Conservation (phyloP, 2,797 vertebrate genomes). For the Garrulus glandarius region DNA sequence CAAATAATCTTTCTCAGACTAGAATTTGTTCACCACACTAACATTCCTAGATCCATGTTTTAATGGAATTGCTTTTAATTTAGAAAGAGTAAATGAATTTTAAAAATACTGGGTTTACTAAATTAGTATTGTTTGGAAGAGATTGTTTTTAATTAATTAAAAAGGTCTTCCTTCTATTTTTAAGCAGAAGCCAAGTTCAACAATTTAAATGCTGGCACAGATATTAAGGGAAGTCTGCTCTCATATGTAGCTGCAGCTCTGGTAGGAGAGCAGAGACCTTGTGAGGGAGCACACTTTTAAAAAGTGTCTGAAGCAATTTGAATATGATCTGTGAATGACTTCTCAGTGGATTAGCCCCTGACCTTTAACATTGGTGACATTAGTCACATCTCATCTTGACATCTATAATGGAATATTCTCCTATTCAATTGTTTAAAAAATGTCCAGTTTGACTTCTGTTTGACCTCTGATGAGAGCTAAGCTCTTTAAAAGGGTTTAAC, state of each 20-base stretch:
- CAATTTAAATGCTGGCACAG: background rate
- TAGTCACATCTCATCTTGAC: constrained; percentile 64
- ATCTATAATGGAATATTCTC: constrained; percentile 61
- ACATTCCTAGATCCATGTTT: background rate
- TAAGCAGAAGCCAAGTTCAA: background rate
- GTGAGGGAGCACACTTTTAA: background rate
- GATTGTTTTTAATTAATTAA: background rate
- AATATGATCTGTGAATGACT: constrained; percentile 54
- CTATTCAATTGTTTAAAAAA: constrained; percentile 67
- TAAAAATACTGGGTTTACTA: accelerated
- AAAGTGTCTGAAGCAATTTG: constrained; percentile 58
- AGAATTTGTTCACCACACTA: background rate
- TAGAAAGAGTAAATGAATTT: background rate
- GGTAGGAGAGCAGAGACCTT: background rate
- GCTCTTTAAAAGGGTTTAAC: constrained; percentile 7
- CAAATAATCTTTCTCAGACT: background rate
- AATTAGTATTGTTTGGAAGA: background rate
- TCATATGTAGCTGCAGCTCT: background rate
- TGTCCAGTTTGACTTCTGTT: constrained; percentile 54
- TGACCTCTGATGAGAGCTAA: constrained; percentile 56
- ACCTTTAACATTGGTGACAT: constrained; percentile 65
- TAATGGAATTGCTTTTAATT: background rate
- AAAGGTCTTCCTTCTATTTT: background rate
- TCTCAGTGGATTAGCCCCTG: constrained; percentile 60
- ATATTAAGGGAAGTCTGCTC: background rate